A percentile compares a stretch with the other conserved stretches of the same genome.
phyloP scores from a whole-genome alignment of 2,797 vertebrate species.

The Alectoris magna region DNA sequence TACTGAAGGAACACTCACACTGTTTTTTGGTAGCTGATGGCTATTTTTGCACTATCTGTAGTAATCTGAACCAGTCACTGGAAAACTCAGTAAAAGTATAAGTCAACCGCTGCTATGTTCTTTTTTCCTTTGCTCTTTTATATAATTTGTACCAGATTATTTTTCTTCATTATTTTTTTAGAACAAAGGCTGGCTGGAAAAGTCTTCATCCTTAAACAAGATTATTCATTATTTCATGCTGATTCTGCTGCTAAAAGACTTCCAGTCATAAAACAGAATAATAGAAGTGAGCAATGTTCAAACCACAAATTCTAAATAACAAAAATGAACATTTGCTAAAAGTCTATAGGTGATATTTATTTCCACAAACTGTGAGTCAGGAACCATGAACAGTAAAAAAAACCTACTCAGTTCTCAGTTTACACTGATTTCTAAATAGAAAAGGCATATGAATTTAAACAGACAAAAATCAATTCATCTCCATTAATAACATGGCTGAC shows the following conservation, averaged over 20 bases:
- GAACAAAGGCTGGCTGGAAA: slow-evolving; percentile 23
- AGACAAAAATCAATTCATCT: neutral
- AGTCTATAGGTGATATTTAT: neutral
- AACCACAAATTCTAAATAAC: slow-evolving; percentile 17
- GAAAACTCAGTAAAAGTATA: slow-evolving; percentile 1
- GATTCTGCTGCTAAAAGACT: slow-evolving; percentile 36
- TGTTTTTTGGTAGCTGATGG: neutral
- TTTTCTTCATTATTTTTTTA: slow-evolving; percentile 16
- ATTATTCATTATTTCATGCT: slow-evolving; percentile 21
- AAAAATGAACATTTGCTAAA: slow-evolving; percentile 5
- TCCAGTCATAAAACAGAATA: slow-evolving; percentile 13
- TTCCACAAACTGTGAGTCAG: neutral
- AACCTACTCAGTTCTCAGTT: neutral
- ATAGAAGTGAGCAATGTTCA: neutral
- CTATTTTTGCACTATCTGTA: neutral
- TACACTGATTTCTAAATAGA: neutral
- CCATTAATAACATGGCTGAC: neutral
- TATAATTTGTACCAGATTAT: slow-evolving; percentile 42
- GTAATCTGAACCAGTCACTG: neutral
- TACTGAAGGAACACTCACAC: neutral
- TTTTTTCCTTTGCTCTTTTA: slow-evolving; percentile 20
- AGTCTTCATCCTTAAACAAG: slow-evolving; percentile 9
- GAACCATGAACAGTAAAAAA: neutral
- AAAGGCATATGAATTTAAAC: neutral
- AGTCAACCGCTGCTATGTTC: neutral